A percentile compares a stretch with the other conserved stretches of the same genome.
Evolutionary conservation across 92 coral and sea anemone genomes (phyloP).

Genomic region (Bergia puertoricense): DNA sequence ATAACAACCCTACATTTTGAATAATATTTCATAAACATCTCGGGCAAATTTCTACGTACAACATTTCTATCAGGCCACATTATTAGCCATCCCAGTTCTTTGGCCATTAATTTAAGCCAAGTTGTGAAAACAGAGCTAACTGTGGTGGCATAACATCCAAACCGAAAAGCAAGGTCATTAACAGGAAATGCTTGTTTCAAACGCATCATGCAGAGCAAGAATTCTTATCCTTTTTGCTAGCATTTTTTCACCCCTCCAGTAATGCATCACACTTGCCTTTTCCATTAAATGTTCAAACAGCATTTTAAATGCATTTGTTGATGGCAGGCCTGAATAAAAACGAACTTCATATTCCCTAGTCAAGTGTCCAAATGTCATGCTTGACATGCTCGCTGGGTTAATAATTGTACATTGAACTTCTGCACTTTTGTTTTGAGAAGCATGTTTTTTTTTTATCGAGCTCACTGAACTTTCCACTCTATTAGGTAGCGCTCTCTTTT

Average conservation of each 20-base stretch:
- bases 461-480: slow-evolving; percentile 10
- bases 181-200: not conserved
- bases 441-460: slow-evolving; percentile 18
- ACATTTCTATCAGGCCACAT: slow-evolving; percentile 36
- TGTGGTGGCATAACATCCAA: not conserved
- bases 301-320: slow-evolving; percentile 8
- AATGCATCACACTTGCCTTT: slow-evolving; percentile 18
- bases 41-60: slow-evolving; percentile 26
- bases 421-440: slow-evolving; percentile 16
- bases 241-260: slow-evolving; percentile 10
- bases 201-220: slow-evolving; percentile 3
- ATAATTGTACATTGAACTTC: slow-evolving; percentile 17
- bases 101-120: slow-evolving; percentile 30
- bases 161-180: slow-evolving; percentile 6
- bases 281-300: not conserved
- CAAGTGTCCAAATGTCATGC: slow-evolving; percentile 4
- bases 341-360: slow-evolving; percentile 16
- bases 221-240: slow-evolving; percentile 29
- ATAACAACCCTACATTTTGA: slow-evolving; percentile 35
- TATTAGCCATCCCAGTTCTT: slow-evolving; percentile 28
- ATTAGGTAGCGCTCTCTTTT: slow-evolving; percentile 15
- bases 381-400: slow-evolving; percentile 15
- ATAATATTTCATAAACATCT: slow-evolving; percentile 31
- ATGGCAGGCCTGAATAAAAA: slow-evolving; percentile 36
- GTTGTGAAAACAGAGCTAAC: slow-evolving; percentile 23